These are phyloP conservation scores for Drosophila acutilabella DNA, from an alignment of 2,888 invertebrate species.

Conservation along the genomic window DNA sequence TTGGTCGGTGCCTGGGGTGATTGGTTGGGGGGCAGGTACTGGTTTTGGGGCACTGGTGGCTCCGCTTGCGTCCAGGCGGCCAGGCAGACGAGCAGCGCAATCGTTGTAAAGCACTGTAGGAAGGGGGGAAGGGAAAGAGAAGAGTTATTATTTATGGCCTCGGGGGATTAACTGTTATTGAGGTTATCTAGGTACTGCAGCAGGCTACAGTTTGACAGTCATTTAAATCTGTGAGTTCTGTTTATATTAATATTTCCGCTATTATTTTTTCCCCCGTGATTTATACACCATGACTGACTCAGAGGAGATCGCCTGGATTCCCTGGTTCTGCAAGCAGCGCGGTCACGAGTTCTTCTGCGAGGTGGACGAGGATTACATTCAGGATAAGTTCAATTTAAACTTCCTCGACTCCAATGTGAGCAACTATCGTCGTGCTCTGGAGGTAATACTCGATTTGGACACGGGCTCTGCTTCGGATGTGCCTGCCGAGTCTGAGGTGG, in stretches of 20 bases:
- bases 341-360: conserved; percentile 99
- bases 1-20: conserved; percentile 81
- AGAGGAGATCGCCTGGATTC: conserved; percentile 99
- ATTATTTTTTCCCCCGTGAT: no score
- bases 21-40: conserved; percentile 85
- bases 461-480: conserved; percentile 87
- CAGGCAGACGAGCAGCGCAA: conserved; percentile 82
- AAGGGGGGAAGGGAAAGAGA: background rate
- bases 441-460: conserved; percentile 99
- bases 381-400: conserved; percentile 99
- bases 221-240: background rate
- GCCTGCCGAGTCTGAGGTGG: conserved; percentile 99
- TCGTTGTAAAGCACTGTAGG: conserved; percentile 82
- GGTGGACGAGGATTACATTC: conserved; percentile 99
- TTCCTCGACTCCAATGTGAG: conserved; percentile 99
- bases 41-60: conserved; percentile 84
- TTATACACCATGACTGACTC: conserved; percentile 94
- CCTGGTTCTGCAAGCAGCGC: conserved; percentile 98
- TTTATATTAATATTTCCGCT: no score
- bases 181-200: background rate
- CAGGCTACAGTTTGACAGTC: background rate
- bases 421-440: conserved; percentile 99
- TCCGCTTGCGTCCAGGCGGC: conserved; percentile 83
- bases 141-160: no score
- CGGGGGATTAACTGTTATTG: no score